A percentile compares a stretch with the other conserved stretches of the same genome.
phyloP scores from a whole-genome alignment of 2,113 vertebrate genomes.

The Bubo bubo region DNA sequence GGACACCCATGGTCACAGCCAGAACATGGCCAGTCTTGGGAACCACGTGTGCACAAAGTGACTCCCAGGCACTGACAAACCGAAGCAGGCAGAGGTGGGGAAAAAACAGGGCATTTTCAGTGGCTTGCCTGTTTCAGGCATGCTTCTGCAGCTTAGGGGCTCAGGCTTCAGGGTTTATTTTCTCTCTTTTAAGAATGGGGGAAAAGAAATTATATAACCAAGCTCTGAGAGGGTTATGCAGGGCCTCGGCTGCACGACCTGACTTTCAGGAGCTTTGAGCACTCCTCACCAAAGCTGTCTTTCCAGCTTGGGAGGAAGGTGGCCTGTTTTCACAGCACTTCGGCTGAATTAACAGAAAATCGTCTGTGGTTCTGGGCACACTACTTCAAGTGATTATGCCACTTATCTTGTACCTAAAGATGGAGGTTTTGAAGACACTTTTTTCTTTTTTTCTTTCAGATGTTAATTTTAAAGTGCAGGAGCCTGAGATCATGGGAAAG shows the following conservation, averaged over 20 bases:
- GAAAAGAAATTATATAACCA: not conserved
- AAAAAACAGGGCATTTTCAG: not conserved
- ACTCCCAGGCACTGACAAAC: not conserved
- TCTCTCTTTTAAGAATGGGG: not conserved
- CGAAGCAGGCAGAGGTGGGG: not conserved
- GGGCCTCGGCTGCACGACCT: not conserved
- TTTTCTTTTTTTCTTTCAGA: not conserved
- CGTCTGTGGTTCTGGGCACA: not conserved
- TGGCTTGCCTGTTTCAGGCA: not conserved
- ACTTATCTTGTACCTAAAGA: constrained; percentile 25
- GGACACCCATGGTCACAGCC: not conserved
- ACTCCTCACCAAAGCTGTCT: not conserved
- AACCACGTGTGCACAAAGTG: not conserved
- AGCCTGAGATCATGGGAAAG: not conserved
- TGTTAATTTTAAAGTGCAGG: constrained; percentile 12
- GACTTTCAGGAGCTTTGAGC: not conserved
- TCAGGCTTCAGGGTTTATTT: not conserved
- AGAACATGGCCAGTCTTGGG: not conserved
- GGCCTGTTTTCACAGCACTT: not conserved
- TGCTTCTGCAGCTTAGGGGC: not conserved
- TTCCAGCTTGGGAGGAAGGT: not conserved
- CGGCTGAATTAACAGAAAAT: constrained; percentile 20
- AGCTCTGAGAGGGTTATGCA: not conserved
- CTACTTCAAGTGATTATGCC: not conserved
- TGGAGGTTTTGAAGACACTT: not conserved